Evolutionary conservation across 2,888 invertebrate species (phyloP).

Genomic region (Liodrosophila aerea): DNA sequence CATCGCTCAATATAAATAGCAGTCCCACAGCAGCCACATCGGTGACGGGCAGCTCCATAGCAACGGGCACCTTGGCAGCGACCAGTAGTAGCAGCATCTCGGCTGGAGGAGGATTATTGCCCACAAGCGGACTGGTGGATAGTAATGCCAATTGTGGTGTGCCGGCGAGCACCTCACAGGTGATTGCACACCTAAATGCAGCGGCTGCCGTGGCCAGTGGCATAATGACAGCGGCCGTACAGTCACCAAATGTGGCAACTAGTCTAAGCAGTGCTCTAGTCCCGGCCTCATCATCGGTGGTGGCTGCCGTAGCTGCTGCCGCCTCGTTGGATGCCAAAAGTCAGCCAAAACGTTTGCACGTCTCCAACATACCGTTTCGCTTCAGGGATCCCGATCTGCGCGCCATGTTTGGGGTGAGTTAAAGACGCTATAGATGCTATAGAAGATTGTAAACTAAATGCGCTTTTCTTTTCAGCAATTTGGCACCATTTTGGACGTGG

Average conservation of each 20-base stretch:
- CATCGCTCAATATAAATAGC: slow-evolving; percentile 63
- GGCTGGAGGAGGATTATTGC: slow-evolving; percentile 62
- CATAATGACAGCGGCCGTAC: slow-evolving; percentile 79
- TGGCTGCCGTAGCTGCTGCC: slow-evolving; percentile 80
- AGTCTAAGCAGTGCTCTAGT: slow-evolving; percentile 83
- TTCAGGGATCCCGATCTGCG: slow-evolving; percentile 99
- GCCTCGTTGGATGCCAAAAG: slow-evolving; percentile 84
- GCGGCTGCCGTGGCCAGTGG: slow-evolving; percentile 74
- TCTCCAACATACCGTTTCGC: slow-evolving; percentile 99
- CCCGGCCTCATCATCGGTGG: slow-evolving; percentile 66
- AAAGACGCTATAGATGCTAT: too few relatives aligned
- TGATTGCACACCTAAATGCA: slow-evolving; percentile 80
- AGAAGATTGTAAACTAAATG: slow-evolving; percentile 11
- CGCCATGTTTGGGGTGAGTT: slow-evolving; percentile 98
- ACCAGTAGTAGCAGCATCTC: slow-evolving; percentile 69
- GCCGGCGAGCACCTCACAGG: slow-evolving; percentile 79
- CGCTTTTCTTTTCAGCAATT: slow-evolving; percentile 88
- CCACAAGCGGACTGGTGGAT: slow-evolving; percentile 70
- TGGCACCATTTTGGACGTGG: slow-evolving; percentile 99
- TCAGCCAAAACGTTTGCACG: slow-evolving; percentile 97
- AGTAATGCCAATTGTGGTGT: slow-evolving; percentile 62
- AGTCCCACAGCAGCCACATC: slow-evolving; percentile 69
- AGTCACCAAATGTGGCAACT: slow-evolving; percentile 82
- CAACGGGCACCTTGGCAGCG: slow-evolving; percentile 75
- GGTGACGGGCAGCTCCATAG: slow-evolving; percentile 73